phyloP scores from a whole-genome alignment of 2,888 invertebrate genomes.

The Amphipyra tragopoginis region DNA sequence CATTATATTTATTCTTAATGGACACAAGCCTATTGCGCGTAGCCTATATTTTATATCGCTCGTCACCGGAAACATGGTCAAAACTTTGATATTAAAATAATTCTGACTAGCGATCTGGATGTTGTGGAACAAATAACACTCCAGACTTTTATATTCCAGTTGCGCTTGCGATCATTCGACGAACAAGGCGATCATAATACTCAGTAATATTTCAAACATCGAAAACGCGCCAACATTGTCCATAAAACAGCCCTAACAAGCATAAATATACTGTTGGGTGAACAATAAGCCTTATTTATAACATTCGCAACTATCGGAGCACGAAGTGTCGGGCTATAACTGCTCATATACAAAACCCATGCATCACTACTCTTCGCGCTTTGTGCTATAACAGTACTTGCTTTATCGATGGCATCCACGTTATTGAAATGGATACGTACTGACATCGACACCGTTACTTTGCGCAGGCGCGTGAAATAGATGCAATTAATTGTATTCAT shows the following conservation, averaged over 20 bases:
- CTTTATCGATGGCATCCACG: constrained; percentile 73
- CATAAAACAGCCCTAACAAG: constrained; percentile 41
- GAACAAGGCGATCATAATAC: too few species aligned
- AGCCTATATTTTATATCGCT: too few species aligned
- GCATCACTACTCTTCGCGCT: constrained; percentile 50
- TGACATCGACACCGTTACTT: constrained; percentile 78
- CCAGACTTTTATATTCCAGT: too few species aligned
- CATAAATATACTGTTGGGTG: constrained; percentile 34
- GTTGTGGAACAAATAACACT: too few species aligned
- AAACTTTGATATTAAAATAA: too few species aligned
- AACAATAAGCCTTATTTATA: constrained; percentile 51
- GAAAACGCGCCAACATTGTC: constrained; percentile 3
- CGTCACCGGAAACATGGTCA: too few species aligned
- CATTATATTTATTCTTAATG: too few species aligned
- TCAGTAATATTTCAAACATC: too few species aligned
- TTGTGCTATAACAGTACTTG: constrained; percentile 70
- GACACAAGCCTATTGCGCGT: too few species aligned
- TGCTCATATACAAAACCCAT: constrained; percentile 51
- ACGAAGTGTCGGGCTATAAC: constrained; percentile 46
- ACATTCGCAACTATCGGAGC: constrained; percentile 58
- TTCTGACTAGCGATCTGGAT: too few species aligned
- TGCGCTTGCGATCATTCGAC: too few species aligned
- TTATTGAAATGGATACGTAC: constrained; percentile 77
- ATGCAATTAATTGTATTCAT: constrained; percentile 65
- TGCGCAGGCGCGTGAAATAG: constrained; percentile 77